Percentiles rank a stretch among this genome's conserved stretches.
These are phyloP conservation scores for Dynastes maya DNA, from an alignment of 2,888 invertebrate species.

Conservation along the genomic window DNA sequence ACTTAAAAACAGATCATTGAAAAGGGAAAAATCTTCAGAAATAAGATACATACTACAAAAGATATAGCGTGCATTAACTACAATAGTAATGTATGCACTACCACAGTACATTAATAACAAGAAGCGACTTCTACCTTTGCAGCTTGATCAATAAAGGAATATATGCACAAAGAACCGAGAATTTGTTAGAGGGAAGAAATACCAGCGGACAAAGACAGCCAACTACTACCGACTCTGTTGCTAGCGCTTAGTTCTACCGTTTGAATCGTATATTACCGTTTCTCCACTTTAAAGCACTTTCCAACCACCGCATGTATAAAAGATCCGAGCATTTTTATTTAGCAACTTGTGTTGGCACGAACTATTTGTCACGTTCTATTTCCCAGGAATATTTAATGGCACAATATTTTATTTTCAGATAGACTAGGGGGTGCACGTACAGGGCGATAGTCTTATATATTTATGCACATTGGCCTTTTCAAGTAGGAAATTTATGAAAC, in stretches of 20 bases:
- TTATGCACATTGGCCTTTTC: slow-evolving; percentile 44
- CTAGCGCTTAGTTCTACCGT: slow-evolving; percentile 47
- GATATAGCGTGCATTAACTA: too few relatives aligned
- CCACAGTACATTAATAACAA: too few relatives aligned
- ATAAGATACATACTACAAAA: too few relatives aligned
- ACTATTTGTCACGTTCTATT: slow-evolving; percentile 64
- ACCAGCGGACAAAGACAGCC: slow-evolving; percentile 49
- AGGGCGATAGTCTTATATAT: slow-evolving; percentile 42
- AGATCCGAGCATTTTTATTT: slow-evolving; percentile 62
- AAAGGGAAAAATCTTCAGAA: too few relatives aligned
- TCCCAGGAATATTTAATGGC: slow-evolving; percentile 61
- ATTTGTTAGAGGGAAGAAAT: slow-evolving; percentile 41
- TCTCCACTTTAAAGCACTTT: slow-evolving; percentile 58
- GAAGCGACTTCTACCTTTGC: not conserved
- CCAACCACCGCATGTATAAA: slow-evolving; percentile 62
- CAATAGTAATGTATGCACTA: too few relatives aligned
- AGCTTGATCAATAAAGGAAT: slow-evolving; percentile 41
- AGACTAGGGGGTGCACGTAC: not conserved
- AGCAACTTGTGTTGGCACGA: slow-evolving; percentile 61
- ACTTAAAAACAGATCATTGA: too few relatives aligned
- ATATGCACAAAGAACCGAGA: slow-evolving; percentile 38
- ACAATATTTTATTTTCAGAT: slow-evolving; percentile 58
- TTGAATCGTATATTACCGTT: slow-evolving; percentile 57
- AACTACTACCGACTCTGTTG: slow-evolving; percentile 48
- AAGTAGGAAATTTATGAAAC: slow-evolving; percentile 46